phyloP scores from a whole-genome alignment of 2,888 invertebrate species.

The Leptopilina drosophilae region DNA sequence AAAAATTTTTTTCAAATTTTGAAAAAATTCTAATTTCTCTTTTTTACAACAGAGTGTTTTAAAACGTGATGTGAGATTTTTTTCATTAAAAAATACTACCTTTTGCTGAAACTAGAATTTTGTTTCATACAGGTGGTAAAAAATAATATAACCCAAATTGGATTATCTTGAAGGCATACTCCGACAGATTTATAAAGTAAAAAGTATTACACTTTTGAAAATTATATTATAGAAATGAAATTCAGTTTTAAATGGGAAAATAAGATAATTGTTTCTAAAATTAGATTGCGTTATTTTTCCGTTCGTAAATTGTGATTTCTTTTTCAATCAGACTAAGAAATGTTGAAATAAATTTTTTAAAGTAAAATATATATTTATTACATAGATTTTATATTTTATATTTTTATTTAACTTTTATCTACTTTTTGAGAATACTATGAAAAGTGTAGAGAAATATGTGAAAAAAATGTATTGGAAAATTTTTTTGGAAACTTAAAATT shows the following conservation, averaged over 20 bases:
- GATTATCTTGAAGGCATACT: conserved; percentile 1
- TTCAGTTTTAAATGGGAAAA: not conserved
- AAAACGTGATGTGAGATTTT: not conserved
- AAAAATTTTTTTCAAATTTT: not conserved
- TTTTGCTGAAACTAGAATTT: not conserved
- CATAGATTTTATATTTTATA: no score
- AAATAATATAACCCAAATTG: not conserved
- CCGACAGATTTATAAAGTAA: not conserved
- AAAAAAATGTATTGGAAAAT: not conserved
- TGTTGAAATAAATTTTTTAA: no score
- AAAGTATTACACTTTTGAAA: not conserved
- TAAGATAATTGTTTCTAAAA: not conserved
- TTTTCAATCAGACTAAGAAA: no score
- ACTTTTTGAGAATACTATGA: not conserved
- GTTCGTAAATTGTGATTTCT: no score
- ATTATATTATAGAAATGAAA: not conserved
- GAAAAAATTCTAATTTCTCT: not conserved
- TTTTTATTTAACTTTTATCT: no score
- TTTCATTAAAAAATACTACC: not conserved
- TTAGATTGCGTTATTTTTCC: no score
- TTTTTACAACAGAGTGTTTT: not conserved
- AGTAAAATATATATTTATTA: no score
- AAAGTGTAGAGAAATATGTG: not conserved
- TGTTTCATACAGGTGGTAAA: conserved; percentile 7
- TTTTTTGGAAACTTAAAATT: not conserved